Base-by-base conservation (phyloP, 2,113 vertebrate species). In the Carassius auratus region DNA sequence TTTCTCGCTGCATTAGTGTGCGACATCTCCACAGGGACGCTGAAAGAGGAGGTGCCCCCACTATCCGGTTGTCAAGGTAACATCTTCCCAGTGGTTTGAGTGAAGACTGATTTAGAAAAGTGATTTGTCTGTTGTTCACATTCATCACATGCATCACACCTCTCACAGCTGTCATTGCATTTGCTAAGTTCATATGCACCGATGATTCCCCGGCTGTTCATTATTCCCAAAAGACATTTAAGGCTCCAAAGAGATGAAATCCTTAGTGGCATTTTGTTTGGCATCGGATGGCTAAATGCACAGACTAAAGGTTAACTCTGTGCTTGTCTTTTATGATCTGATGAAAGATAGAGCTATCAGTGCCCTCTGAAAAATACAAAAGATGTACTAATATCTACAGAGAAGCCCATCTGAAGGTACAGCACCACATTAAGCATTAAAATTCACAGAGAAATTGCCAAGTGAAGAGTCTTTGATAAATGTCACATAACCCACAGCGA, bases 1-100 rank as follows among this genome's bases (percentile, higher is more conserved):
- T 93, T 94, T 93, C 89, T 88, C 74, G 86, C 91, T 90, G 93
- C 92, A 93, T 94, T 94, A 94, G 90, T 76, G 89, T 88, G 88
- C 91, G 90, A 86, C 86, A 87, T 93, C 91, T 93, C 92, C 91
- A 86, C 88, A 90, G 92, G 89, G 89, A 91, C 61, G 19, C 81
- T 19, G 84, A 83, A 90, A 85, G 83, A 87, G 90, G 89, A 91
- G 85, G 84, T 91, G 89, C 88, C 91, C 90, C 90, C 87, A 55
- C 76, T 75, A 89, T 89, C 90, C 86, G 88, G 93, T 94, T 93
- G 93, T 92, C 91, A 93, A 89, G 89, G 91, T 88, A 94, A 95
- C 93, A 73, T 42, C 84, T 89, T 87, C 86, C 91, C 92, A 89
- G 84, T 83, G 88, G 89, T 87, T 86, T 90, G 88, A 76, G 86